These are phyloP conservation scores for Rhogogaster chlorosoma DNA, from an alignment of 2,888 invertebrate species.

Conservation along the genomic window DNA sequence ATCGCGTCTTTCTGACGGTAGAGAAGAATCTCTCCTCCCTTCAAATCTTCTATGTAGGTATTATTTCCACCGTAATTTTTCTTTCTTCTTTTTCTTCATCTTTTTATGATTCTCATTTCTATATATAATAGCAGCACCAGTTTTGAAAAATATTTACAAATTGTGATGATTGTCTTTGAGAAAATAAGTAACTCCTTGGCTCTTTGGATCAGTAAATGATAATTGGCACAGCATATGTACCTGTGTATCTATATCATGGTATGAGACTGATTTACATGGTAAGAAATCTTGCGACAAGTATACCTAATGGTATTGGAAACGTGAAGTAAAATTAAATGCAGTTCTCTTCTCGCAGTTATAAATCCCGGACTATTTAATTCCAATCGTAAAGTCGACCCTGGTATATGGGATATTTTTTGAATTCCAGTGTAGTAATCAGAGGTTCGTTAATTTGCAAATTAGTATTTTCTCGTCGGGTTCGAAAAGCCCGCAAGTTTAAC, in stretches of 20 bases:
- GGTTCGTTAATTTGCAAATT: constrained; percentile 46
- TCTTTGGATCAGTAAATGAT: neutral
- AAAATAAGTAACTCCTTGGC: neutral
- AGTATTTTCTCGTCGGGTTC: constrained; percentile 9
- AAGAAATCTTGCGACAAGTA: neutral
- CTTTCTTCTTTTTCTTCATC: neutral
- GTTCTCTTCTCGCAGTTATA: neutral
- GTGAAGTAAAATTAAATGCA: neutral
- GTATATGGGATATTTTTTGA: neutral
- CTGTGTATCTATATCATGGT: neutral
- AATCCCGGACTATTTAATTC: constrained; percentile 2
- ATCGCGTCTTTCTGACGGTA: neutral
- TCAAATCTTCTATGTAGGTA: neutral
- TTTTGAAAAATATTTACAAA: neutral
- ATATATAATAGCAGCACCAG: neutral
- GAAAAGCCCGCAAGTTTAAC: neutral
- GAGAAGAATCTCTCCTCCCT: neutral
- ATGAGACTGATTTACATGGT: neutral
- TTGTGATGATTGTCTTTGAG: neutral
- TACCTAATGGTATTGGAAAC: neutral
- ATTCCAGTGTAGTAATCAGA: constrained; percentile 18
- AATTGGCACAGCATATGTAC: neutral
- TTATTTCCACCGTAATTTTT: neutral
- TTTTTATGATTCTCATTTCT: neutral
- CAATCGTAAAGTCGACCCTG: constrained; percentile 16